Conservation (phyloP, 2,797 vertebrate genomes). For the Astyanax mexicanus region DNA sequence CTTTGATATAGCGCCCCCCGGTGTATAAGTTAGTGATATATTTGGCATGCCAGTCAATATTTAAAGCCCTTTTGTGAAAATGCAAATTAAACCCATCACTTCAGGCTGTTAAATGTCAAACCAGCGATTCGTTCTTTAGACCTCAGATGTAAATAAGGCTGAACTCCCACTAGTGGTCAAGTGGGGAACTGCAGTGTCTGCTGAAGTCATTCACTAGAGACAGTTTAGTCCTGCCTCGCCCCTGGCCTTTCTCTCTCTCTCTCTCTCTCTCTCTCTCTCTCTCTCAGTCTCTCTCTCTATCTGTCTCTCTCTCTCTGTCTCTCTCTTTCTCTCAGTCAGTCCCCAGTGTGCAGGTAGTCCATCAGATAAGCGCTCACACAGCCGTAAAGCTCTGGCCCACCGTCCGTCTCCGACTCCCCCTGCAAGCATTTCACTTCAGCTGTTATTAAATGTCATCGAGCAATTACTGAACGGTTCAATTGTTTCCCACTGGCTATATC, state of each 20-base stretch:
- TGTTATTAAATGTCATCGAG: constrained; percentile 40
- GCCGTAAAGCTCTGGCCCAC: constrained; percentile 55
- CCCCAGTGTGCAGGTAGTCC: not conserved
- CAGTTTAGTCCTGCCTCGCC: not conserved
- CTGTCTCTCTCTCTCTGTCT: not conserved
- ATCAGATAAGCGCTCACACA: constrained; percentile 54
- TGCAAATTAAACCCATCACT: constrained; percentile 5
- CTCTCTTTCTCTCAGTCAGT: not conserved
- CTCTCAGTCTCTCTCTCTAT: not conserved
- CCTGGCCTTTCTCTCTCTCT: not conserved
- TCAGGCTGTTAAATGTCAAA: constrained; percentile 11
- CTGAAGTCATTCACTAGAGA: not conserved
- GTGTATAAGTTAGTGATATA: not conserved
- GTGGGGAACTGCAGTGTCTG: not conserved
- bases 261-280: not conserved
- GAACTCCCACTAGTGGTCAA: not conserved
- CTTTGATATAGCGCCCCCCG: not conserved
- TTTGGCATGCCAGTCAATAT: not conserved
- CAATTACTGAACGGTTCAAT: constrained; percentile 23
- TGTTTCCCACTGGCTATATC: not conserved
- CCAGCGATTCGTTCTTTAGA: not conserved
- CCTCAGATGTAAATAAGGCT: not conserved
- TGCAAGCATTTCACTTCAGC: not conserved
- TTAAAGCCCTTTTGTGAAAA: not conserved
- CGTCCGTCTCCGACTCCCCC: not conserved